Conservation (phyloP, 2,888 invertebrate genomes). For the Silvanus unidentatus region DNA sequence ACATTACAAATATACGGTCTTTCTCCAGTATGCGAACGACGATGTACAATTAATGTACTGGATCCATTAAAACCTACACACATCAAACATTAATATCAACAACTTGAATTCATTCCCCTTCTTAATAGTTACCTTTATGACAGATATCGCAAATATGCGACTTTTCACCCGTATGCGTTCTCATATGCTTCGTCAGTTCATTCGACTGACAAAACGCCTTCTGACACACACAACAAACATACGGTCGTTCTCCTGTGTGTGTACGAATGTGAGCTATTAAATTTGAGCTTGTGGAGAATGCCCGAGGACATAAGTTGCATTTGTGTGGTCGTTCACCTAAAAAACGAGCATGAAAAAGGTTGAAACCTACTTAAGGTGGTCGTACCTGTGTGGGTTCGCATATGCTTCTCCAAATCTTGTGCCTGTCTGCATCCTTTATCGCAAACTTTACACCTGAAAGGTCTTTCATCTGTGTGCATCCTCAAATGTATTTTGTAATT, state of each 20-base stretch:
- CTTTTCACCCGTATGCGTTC: conserved; percentile 48
- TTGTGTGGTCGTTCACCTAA: conserved; percentile 46
- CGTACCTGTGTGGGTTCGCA: conserved; percentile 47
- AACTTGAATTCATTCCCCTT: background rate
- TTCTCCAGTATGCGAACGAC: conserved; percentile 44
- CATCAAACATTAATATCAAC: conserved; percentile 11
- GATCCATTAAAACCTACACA: conserved; percentile 43
- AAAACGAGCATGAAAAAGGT: conserved; percentile 2
- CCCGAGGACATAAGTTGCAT: conserved; percentile 45
- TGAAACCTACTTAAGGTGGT: too few species aligned
- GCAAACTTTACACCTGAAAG: conserved; percentile 46
- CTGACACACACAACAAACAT: conserved; percentile 46
- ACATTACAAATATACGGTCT: conserved; percentile 41
- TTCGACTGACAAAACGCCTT: conserved; percentile 48
- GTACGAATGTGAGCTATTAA: conserved; percentile 46
- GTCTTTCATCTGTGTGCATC: conserved; percentile 45
- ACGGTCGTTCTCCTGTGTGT: conserved; percentile 47
- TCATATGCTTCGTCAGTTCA: conserved; percentile 46
- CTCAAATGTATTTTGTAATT: conserved; percentile 46
- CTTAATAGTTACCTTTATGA: conserved; percentile 39
- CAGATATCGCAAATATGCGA: conserved; percentile 48
- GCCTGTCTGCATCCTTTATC: conserved; percentile 46
- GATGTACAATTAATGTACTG: conserved; percentile 42
- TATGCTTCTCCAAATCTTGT: conserved; percentile 48
- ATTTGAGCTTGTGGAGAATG: conserved; percentile 48